A percentile compares a stretch with the other conserved stretches of the same genome.
Conservation (phyloP, 37 sponge, comb jelly and placozoan genomes). For the Cladorhizidae sp. region DNA sequence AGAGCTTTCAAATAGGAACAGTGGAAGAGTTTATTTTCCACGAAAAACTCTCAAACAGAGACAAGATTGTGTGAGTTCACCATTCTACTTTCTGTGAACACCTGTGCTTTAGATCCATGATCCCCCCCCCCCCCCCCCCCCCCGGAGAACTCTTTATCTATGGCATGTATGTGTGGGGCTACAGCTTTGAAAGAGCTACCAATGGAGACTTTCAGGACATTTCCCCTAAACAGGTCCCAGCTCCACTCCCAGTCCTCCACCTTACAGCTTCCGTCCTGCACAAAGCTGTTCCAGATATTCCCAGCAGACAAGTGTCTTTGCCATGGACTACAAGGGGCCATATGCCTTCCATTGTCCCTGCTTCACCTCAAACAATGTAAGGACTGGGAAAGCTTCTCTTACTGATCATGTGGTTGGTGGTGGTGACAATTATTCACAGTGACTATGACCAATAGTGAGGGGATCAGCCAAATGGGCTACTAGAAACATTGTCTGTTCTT, state of each 20-base stretch:
- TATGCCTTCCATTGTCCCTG: conserved; percentile 54
- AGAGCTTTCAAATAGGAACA: conserved; percentile 10
- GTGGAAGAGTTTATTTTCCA: conserved; percentile 48
- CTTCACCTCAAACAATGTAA: conserved; percentile 11
- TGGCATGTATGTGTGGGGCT: conserved; percentile 83
- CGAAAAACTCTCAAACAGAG: conserved; percentile 75
- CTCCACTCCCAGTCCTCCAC: conserved; percentile 68
- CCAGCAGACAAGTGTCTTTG: not conserved
- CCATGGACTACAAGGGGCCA: conserved; percentile 42
- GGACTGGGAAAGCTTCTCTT: not conserved
- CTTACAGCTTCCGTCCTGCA: conserved; percentile 26
- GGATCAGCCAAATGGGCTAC: conserved; percentile 59
- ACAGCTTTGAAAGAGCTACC: conserved; percentile 66
- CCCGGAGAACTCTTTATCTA: conserved; percentile 77
- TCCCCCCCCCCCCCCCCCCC: conserved; percentile 84
- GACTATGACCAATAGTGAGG: conserved; percentile 51
- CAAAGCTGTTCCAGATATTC: not conserved
- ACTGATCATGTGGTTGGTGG: too few relatives aligned
- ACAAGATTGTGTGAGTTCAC: conserved; percentile 78
- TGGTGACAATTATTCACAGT: conserved; percentile 35
- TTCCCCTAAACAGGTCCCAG: conserved; percentile 62
- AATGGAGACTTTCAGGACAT: conserved; percentile 62
- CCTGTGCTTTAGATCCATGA: conserved; percentile 89
- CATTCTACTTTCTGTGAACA: too few relatives aligned
- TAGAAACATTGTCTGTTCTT: conserved; percentile 62